Evolutionary conservation across 2,797 vertebrate species (phyloP).

Genomic region (Premnoplex brunnescens): DNA sequence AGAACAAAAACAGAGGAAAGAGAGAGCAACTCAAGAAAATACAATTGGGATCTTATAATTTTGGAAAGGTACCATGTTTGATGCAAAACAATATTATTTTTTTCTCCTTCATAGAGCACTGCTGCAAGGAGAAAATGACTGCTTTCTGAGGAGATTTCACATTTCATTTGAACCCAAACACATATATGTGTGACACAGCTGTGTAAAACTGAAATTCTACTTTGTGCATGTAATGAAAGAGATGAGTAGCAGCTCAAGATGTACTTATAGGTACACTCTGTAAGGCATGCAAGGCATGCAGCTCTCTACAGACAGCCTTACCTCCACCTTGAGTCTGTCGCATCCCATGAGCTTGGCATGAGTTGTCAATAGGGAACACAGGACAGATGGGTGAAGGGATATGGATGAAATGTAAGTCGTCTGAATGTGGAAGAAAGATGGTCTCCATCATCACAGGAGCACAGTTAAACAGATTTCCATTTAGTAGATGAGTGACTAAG

Average conservation of each 20-base stretch:
- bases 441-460: neutral
- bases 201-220: neutral
- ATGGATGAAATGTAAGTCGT: neutral
- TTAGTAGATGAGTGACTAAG: neutral
- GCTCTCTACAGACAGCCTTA: neutral
- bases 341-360: neutral
- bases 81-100: neutral
- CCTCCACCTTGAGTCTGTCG: neutral
- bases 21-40: neutral
- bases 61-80: neutral
- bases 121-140: neutral
- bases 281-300: neutral
- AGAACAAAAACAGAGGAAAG: conserved; percentile 26
- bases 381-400: neutral
- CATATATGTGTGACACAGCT: neutral
- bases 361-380: neutral
- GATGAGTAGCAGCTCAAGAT: neutral
- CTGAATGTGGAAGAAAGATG: neutral
- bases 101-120: neutral
- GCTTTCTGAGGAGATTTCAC: neutral
- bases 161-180: neutral
- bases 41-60: neutral
- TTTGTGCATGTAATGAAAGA: neutral
- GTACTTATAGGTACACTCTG: neutral
- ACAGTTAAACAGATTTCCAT: neutral